Base-by-base conservation (phyloP, 2,113 vertebrate species). In the Lepus europaeus region DNA sequence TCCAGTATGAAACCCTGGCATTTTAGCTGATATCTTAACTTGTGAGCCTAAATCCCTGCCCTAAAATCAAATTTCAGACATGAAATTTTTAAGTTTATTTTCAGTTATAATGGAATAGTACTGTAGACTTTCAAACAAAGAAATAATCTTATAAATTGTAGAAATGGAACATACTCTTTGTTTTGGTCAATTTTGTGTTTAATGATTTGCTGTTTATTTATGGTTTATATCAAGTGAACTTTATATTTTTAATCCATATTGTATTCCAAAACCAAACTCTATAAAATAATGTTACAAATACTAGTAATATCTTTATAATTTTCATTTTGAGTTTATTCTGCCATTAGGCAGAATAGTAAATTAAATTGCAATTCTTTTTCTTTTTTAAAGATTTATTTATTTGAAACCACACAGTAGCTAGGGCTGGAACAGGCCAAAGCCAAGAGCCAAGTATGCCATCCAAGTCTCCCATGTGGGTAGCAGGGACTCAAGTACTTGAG, bases 301-400 rank as follows among this genome's bases (percentile, higher is more conserved):
- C 11, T 49, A 9, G 7, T 82, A 59, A 59, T 59, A 64, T 81
- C 51, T 77, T 96, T 19, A 72, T 81, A 74, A 74, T 80, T 89
- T 84, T 33, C 17, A 64, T 81, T 96, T 91, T 94, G 74, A 92
- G 17, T 56, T 84, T 94, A 39, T 89, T 63, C 23, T 76, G 22
- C 23, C 12, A 9, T 89, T 66, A 76, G 59, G 12, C 23, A 56
- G 39, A 89, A 56, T 83, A 78, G 25, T 84, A 79, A 85, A 31
- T 92, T 90, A 59, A 72, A 51, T 90, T 95, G 25, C 56, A 78
- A 64, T 72, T 93, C 53, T 84, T 88, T 90, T 72, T 45, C 45
- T 45, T 45, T 45, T 45, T 45, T 45, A 45, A 45, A 45, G 45
- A 45, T 45, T 45, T 45, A 45, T 45, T 39, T 39, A 45, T 45